These are phyloP conservation scores for Disparrhopalites patrizii DNA, from an alignment of 2,888 invertebrate genomes.

Conservation along the genomic window DNA sequence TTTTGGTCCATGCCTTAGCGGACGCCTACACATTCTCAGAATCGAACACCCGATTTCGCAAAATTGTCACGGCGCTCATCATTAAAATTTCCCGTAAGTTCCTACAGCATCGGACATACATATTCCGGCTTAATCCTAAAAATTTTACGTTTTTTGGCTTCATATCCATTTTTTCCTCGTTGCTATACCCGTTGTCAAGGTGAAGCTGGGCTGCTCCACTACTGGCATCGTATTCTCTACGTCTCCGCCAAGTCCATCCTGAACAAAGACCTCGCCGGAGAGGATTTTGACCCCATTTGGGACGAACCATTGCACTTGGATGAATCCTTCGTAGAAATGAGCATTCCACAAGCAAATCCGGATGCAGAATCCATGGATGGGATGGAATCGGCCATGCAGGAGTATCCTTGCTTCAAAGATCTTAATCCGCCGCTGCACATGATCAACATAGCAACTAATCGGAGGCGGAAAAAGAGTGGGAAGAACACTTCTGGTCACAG, in stretches of 20 bases:
- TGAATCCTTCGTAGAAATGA: not conserved
- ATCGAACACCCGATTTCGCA: not conserved
- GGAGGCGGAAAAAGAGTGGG: too few species aligned
- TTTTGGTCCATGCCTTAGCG: not conserved
- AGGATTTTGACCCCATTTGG: slow-evolving; percentile 5
- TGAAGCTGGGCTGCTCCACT: not conserved
- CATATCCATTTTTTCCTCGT: not conserved
- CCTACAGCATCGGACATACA: too few species aligned
- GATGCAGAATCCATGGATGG: too few species aligned
- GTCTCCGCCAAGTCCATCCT: not conserved
- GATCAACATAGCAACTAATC: too few species aligned
- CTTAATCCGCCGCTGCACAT: too few species aligned
- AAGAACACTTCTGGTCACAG: too few species aligned
- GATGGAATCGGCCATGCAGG: too few species aligned
- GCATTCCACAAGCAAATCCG: too few species aligned
- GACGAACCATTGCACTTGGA: slow-evolving; percentile 1
- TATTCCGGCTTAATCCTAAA: too few species aligned
- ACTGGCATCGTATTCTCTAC: slow-evolving; percentile 3
- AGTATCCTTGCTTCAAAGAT: too few species aligned
- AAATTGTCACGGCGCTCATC: not conserved
- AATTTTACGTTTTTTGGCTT: not conserved
- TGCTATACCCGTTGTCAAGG: too few species aligned
- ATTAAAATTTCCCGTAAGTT: slow-evolving; percentile 6
- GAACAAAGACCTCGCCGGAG: not conserved
- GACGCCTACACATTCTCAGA: not conserved